Percentiles rank a stretch among this genome's conserved stretches.
Evolutionary conservation across 1,140 invertebrate species (phyloP).

Genomic region (Sogatella furcifera): DNA sequence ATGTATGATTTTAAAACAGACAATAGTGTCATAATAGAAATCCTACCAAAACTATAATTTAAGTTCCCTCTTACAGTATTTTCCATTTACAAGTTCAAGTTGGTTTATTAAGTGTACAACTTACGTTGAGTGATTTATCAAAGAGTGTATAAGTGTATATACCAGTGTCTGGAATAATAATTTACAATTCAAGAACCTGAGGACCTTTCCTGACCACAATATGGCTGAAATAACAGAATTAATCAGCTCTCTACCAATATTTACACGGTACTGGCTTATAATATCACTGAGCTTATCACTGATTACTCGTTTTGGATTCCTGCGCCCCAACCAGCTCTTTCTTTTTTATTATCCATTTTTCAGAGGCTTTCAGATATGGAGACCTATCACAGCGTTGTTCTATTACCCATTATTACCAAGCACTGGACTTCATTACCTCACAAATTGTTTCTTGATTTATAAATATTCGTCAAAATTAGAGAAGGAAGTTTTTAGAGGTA

Average conservation of each 20-base stretch:
- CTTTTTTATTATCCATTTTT: conserved; percentile 63
- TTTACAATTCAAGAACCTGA: too few species aligned
- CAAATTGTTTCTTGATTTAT: conserved; percentile 97
- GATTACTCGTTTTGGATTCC: conserved; percentile 71
- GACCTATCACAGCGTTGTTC: conserved; percentile 81
- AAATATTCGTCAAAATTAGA: conserved; percentile 89
- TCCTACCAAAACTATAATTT: too few species aligned
- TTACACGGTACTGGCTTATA: conserved; percentile 90
- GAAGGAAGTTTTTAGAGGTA: conserved; percentile 65
- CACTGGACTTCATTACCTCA: conserved; percentile 93
- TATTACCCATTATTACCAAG: conserved; percentile 84
- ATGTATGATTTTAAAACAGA: too few species aligned
- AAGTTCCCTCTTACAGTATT: too few species aligned
- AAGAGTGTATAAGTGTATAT: too few species aligned
- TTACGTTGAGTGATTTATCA: too few species aligned
- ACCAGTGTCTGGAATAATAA: too few species aligned
- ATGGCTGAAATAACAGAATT: conserved; percentile 57
- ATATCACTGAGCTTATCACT: conserved; percentile 79
- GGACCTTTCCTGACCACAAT: too few species aligned
- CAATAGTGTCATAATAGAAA: too few species aligned
- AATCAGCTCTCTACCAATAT: conserved; percentile 66
- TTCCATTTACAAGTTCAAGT: too few species aligned
- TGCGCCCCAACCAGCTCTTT: conserved; percentile 59
- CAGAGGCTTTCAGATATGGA: conserved; percentile 80
- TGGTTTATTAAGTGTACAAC: too few species aligned